A percentile compares a stretch with the other conserved stretches of the same genome.
phyloP scores from a whole-genome alignment of 2,113 vertebrate genomes.

The Trogon melanurus region DNA sequence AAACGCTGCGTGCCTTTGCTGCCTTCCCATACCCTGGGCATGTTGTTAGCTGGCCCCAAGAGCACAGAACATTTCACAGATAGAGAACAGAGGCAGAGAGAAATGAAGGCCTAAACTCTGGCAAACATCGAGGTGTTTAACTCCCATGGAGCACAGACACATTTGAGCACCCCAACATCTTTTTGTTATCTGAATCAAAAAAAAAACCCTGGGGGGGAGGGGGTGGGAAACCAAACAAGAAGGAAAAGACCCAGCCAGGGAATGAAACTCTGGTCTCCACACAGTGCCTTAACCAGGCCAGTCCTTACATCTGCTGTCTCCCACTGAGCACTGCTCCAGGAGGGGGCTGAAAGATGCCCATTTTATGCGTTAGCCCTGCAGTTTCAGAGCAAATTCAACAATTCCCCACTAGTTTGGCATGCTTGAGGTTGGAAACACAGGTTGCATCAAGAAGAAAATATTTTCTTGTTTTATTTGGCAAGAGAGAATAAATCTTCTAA shows the following conservation, averaged over 20 bases:
- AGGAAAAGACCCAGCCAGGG: neutral
- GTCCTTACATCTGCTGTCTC: neutral
- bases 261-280: neutral
- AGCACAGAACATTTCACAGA: neutral
- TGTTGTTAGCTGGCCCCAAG: neutral
- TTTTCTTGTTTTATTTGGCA: constrained; percentile 51
- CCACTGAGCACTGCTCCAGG: neutral
- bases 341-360: neutral
- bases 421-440: neutral
- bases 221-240: neutral
- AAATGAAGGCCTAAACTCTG: neutral
- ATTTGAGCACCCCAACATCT: neutral
- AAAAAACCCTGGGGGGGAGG: neutral
- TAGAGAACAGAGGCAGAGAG: neutral
- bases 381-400: neutral
- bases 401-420: neutral
- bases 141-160: neutral
- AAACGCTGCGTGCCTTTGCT: neutral
- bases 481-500: neutral
- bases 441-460: constrained; percentile 5
- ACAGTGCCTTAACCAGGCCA: neutral
- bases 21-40: neutral
- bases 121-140: neutral
- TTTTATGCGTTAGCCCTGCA: neutral
- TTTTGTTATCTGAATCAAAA: neutral